Conservation (phyloP, 2,888 invertebrate species). For the Geophilus truncorum region DNA sequence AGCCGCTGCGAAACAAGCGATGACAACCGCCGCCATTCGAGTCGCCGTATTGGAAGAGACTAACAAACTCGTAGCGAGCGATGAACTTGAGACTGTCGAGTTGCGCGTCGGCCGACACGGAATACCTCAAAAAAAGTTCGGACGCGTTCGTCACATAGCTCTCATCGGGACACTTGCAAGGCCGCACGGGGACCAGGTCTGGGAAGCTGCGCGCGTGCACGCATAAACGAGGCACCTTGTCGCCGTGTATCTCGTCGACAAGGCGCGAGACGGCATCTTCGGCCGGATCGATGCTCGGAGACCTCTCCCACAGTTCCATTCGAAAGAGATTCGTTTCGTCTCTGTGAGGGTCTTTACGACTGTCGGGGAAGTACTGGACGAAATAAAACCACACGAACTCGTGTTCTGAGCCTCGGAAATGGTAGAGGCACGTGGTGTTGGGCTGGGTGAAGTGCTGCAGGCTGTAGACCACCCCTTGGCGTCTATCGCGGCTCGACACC, state of each 20-base stretch:
- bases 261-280: not conserved
- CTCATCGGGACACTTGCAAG: conserved; percentile 53
- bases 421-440: conserved; percentile 75
- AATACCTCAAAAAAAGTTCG: conserved; percentile 70
- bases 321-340: conserved; percentile 34
- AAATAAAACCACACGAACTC: conserved; percentile 80
- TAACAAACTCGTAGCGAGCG: conserved; percentile 76
- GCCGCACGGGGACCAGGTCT: conserved; percentile 40
- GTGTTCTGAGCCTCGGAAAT: conserved; percentile 64
- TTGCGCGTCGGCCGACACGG: conserved; percentile 69
- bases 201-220: conserved; percentile 41
- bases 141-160: conserved; percentile 71
- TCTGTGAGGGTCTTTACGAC: conserved; percentile 30
- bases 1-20: conserved; percentile 39
- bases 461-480: conserved; percentile 67
- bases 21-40: conserved; percentile 39
- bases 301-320: conserved; percentile 31
- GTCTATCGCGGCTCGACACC: conserved; percentile 66
- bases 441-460: conserved; percentile 72
- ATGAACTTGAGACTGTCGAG: conserved; percentile 71
- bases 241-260: conserved; percentile 32
- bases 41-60: conserved; percentile 47
- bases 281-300: not conserved
- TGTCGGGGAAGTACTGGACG: conserved; percentile 65
- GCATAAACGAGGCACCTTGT: conserved; percentile 39